Evolutionary conservation across 2,113 vertebrate species (phyloP).

Genomic region (Phoenicopterus ruber): DNA sequence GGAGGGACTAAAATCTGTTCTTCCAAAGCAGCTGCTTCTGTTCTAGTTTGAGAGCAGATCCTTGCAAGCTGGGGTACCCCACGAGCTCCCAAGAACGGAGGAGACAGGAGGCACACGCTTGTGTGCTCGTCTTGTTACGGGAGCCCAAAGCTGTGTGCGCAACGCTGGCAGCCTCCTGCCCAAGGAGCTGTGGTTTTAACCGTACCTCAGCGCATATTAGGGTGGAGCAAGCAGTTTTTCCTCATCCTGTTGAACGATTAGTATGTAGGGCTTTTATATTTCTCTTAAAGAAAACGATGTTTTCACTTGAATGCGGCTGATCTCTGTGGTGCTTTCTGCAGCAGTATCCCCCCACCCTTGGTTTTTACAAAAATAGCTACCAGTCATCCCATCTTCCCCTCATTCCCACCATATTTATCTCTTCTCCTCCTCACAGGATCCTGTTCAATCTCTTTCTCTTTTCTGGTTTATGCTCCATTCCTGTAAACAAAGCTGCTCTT

Average conservation of each 20-base stretch:
- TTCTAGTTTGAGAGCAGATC: neutral
- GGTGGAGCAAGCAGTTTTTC: neutral
- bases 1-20: neutral
- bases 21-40: neutral
- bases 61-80: neutral
- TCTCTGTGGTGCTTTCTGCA: neutral
- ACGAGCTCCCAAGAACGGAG: rapidly evolving
- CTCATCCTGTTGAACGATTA: neutral
- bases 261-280: neutral
- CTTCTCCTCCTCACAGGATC: neutral
- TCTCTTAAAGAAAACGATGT: neutral
- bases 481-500: neutral
- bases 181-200: neutral
- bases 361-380: neutral
- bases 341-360: neutral
- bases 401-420: neutral
- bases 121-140: neutral
- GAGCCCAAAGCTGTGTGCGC: neutral
- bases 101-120: neutral
- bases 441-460: neutral
- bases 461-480: neutral
- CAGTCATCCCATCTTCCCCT: neutral
- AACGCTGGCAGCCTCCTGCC: neutral
- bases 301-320: neutral
- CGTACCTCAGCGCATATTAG: neutral